Conservation (phyloP, 2,113 vertebrate genomes). For the Heloderma charlesbogerti region DNA sequence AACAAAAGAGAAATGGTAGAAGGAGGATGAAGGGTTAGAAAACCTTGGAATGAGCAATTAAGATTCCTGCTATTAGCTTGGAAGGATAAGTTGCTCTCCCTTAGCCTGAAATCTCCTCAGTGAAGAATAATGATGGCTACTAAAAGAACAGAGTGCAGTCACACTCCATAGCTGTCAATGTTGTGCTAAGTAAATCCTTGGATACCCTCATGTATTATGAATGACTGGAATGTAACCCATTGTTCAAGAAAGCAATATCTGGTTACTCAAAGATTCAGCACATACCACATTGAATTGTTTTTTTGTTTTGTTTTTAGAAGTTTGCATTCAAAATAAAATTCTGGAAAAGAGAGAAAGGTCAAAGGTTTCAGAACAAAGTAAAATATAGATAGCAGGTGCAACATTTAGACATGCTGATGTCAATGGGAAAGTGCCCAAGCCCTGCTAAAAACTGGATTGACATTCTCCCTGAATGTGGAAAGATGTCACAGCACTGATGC, state of each 20-base stretch:
- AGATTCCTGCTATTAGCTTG: conserved; percentile 34
- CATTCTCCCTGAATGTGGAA: neutral
- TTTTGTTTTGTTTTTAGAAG: neutral
- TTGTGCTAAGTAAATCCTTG: conserved; percentile 31
- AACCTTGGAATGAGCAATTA: conserved; percentile 39
- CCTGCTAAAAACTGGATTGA: neutral
- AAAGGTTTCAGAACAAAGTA: conserved; percentile 29
- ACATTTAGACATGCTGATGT: conserved; percentile 25
- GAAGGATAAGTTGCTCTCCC: conserved; percentile 2
- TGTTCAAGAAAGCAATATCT: conserved; percentile 35
- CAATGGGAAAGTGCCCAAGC: neutral
- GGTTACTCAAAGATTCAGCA: conserved; percentile 35
- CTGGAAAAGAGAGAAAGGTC: conserved; percentile 26
- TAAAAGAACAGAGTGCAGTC: conserved; percentile 31
- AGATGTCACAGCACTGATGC: neutral
- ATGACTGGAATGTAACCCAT: conserved; percentile 37
- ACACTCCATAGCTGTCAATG: conserved; percentile 30
- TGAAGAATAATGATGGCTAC: conserved; percentile 21
- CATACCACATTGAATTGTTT: conserved; percentile 8
- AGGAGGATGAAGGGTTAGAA: neutral
- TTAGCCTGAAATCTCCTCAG: conserved; percentile 1
- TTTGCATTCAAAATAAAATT: conserved; percentile 39
- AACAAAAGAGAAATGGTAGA: conserved; percentile 21
- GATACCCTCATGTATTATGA: conserved; percentile 40
- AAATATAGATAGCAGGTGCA: conserved; percentile 28